Percentiles rank a stretch among this genome's conserved stretches.
Evolutionary conservation across 2,797 vertebrate genomes (phyloP).

Genomic region (Gobio occitaniae): DNA sequence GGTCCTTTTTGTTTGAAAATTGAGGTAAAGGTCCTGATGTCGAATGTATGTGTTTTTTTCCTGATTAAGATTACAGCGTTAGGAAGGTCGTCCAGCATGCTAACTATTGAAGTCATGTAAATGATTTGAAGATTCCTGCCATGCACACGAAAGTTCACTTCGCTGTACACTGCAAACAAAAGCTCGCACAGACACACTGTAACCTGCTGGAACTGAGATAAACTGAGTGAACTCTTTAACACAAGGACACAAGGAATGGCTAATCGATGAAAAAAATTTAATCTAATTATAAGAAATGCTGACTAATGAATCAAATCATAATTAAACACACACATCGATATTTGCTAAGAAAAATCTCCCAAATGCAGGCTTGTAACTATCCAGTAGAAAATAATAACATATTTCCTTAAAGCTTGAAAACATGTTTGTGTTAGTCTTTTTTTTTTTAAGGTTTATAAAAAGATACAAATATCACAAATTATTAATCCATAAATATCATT

Average conservation of each 20-base stretch:
- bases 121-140: conserved; percentile 28
- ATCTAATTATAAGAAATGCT: conserved; percentile 22
- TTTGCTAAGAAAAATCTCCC: not conserved
- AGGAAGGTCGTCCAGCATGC: conserved; percentile 47
- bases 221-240: conserved; percentile 10
- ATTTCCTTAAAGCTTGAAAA: not conserved
- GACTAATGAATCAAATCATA: conserved; percentile 14
- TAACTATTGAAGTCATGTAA: conserved; percentile 49
- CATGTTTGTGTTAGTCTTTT: not conserved
- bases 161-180: not conserved
- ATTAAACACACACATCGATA: not conserved
- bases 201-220: not conserved
- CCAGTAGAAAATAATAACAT: not conserved
- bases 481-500: not conserved
- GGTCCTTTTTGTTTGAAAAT: conserved; percentile 48
- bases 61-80: conserved; percentile 29
- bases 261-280: not conserved
- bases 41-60: not conserved
- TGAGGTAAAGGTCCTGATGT: conserved; percentile 10
- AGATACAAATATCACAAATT: not conserved
- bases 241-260: not conserved
- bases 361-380: not conserved
- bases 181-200: not conserved
- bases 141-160: conserved; percentile 10
- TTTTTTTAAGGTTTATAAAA: not conserved